Percentiles rank a stretch among this genome's conserved stretches.
Conservation (phyloP, 2,113 vertebrate genomes). For the Mesembrinibis cayennensis region DNA sequence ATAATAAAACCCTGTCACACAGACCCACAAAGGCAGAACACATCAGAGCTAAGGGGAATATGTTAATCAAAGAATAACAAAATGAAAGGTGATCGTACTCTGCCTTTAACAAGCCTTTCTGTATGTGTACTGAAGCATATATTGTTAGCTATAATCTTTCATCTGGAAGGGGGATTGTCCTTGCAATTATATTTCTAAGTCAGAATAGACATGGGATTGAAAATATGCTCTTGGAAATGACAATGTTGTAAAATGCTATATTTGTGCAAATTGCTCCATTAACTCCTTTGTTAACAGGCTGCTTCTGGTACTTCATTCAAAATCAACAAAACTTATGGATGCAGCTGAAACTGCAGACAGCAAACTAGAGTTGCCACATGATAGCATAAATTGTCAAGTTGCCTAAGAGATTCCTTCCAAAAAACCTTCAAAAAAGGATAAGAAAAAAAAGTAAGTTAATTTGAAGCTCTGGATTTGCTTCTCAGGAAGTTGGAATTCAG, state of each 20-base stretch:
- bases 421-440: neutral
- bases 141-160: neutral
- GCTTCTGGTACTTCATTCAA: neutral
- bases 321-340: constrained; percentile 4
- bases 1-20: neutral
- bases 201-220: neutral
- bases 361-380: neutral
- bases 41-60: neutral
- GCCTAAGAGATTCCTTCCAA: neutral
- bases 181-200: neutral
- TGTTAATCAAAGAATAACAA: neutral
- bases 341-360: neutral
- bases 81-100: neutral
- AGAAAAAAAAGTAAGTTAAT: neutral
- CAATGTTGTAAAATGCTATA: neutral
- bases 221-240: constrained; percentile 17
- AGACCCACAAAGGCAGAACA: neutral
- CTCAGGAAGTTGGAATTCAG: neutral
- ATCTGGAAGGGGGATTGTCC: neutral
- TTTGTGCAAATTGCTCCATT: constrained; percentile 27
- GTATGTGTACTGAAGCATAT: neutral
- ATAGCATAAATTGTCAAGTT: neutral
- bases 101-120: neutral
- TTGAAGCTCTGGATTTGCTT: neutral
- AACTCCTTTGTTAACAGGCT: neutral